phyloP scores from a whole-genome alignment of 1,140 invertebrate species.

The Vollenhovia emeryi region DNA sequence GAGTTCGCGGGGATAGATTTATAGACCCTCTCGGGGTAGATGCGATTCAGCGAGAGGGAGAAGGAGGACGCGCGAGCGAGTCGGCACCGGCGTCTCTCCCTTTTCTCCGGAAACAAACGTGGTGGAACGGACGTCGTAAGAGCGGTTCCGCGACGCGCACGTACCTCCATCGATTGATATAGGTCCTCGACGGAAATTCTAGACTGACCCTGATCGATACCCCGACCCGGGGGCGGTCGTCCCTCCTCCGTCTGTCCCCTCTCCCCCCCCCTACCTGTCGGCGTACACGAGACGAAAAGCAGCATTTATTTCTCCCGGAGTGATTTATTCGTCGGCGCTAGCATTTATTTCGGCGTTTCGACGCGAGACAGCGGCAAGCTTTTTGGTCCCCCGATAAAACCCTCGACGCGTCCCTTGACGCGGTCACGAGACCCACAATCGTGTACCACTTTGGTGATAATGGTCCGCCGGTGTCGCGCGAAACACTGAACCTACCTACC shows the following conservation, averaged over 20 bases:
- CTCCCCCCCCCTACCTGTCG: constrained; percentile 18
- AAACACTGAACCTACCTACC: neutral
- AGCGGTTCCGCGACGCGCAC: constrained; percentile 52
- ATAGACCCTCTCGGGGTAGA: constrained; percentile 15
- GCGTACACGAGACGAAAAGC: constrained; percentile 48
- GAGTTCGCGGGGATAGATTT: constrained; percentile 43
- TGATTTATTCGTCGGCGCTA: constrained; percentile 61
- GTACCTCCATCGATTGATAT: constrained; percentile 63
- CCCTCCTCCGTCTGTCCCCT: too few relatives aligned
- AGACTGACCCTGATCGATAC: constrained; percentile 66
- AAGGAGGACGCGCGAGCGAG: neutral
- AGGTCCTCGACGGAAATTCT: constrained; percentile 57
- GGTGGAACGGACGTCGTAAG: constrained; percentile 54
- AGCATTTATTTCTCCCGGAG: constrained; percentile 54
- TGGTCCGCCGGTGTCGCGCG: constrained; percentile 16
- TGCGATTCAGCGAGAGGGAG: constrained; percentile 14
- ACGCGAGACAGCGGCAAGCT: constrained; percentile 45
- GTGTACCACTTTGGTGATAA: constrained; percentile 53
- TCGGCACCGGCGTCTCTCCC: neutral
- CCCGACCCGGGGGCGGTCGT: neutral
- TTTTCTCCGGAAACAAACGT: constrained; percentile 39
- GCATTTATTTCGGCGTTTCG: constrained; percentile 60
- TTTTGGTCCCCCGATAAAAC: constrained; percentile 58
- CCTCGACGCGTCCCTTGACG: constrained; percentile 43
- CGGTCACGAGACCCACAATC: constrained; percentile 31